These are phyloP conservation scores for Mormyrus hasselquistii DNA, from an alignment of 2,797 vertebrate species.

Conservation along the genomic window DNA sequence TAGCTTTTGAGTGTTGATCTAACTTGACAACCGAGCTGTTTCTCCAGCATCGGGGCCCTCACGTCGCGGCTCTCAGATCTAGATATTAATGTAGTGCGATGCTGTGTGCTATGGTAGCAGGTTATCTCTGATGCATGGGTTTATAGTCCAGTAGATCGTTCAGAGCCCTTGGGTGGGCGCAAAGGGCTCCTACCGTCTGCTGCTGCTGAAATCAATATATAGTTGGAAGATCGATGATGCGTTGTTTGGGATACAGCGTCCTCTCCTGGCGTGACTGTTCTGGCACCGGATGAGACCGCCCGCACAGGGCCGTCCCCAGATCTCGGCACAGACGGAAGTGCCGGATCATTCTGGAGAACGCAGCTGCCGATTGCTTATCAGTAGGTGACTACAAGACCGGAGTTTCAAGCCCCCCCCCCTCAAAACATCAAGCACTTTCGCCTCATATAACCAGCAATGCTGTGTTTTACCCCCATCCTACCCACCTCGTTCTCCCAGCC, in stretches of 20 bases:
- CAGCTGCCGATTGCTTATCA: neutral
- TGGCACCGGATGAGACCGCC: neutral
- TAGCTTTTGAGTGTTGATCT: neutral
- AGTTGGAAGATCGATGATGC: neutral
- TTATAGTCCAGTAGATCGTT: neutral
- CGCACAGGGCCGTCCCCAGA: neutral
- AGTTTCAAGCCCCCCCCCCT: neutral
- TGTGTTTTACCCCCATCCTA: neutral
- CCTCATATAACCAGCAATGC: neutral
- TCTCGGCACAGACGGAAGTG: neutral
- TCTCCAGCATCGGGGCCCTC: neutral
- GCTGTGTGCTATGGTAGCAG: neutral
- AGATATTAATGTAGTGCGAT: neutral
- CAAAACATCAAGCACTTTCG: neutral
- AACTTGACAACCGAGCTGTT: conserved; percentile 12
- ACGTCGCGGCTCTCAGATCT: neutral
- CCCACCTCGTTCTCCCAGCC: neutral
- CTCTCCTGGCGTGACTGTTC: neutral
- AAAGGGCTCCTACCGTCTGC: neutral
- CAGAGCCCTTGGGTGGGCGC: neutral
- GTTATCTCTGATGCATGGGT: neutral
- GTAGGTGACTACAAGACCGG: neutral
- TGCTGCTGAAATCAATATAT: neutral
- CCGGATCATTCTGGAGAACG: neutral
- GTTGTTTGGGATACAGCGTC: neutral